phyloP scores from a whole-genome alignment of 1,140 invertebrate genomes.

The Anastrepha ludens region DNA sequence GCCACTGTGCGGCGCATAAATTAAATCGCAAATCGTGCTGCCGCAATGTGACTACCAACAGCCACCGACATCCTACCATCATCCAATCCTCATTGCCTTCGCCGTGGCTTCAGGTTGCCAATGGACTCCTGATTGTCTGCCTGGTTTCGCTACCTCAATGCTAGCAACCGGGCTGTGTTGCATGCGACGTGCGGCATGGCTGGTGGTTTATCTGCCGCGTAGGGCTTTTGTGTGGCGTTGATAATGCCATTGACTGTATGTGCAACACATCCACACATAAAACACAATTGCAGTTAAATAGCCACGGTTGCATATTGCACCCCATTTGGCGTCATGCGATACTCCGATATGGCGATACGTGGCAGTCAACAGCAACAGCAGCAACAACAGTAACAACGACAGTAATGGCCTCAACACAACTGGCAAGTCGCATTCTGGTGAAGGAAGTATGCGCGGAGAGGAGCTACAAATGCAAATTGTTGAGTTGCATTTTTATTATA shows the following conservation, averaged over 20 bases:
- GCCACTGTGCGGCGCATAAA: slow-evolving; percentile 52
- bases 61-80: neutral
- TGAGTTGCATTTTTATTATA: slow-evolving; percentile 50
- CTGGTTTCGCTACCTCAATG: neutral
- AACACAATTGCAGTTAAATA: slow-evolving; percentile 23
- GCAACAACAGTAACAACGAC: neutral
- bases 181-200: neutral
- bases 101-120: slow-evolving; percentile 17
- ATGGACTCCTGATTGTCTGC: slow-evolving; percentile 37
- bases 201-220: slow-evolving; percentile 20
- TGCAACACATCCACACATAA: neutral
- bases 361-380: neutral
- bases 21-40: slow-evolving; percentile 53
- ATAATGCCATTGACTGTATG: slow-evolving; percentile 43
- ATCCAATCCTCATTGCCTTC: neutral
- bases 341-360: neutral
- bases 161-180: neutral
- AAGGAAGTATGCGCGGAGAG: neutral
- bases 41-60: slow-evolving; percentile 45
- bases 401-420: neutral
- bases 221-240: slow-evolving; percentile 31
- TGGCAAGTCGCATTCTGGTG: neutral
- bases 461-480: slow-evolving; percentile 27
- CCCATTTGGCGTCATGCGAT: slow-evolving; percentile 46
- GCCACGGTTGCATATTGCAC: slow-evolving; percentile 43